A percentile compares a stretch with the other conserved stretches of the same genome.
Evolutionary conservation across 92 coral and sea anemone species (phyloP).

Genomic region (Paramuricea clavata): DNA sequence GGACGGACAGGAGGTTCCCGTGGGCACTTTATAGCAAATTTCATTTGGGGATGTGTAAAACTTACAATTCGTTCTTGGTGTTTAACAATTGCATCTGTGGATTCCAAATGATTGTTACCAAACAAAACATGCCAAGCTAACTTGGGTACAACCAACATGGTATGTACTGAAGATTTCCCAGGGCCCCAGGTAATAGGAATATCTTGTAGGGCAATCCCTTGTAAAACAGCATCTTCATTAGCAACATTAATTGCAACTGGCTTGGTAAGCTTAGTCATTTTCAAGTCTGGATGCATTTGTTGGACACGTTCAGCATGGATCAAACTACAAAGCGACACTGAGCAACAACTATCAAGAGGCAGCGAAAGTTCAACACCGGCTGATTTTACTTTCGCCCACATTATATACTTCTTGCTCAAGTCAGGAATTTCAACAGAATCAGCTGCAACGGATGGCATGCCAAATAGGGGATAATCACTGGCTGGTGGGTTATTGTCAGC

Average conservation of each 20-base stretch:
- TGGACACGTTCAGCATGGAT: constrained; percentile 54
- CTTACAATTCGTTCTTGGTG: constrained; percentile 51
- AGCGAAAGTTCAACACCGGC: constrained; percentile 47
- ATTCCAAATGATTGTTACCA: constrained; percentile 55
- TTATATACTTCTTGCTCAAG: constrained; percentile 28
- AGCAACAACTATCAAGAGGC: constrained; percentile 57
- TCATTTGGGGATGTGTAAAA: constrained; percentile 52
- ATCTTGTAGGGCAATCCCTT: constrained; percentile 55
- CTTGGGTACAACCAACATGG: constrained; percentile 53
- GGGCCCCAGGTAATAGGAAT: constrained; percentile 58
- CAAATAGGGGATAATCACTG: constrained; percentile 23
- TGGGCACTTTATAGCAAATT: constrained; percentile 37
- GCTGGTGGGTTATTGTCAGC: constrained; percentile 14
- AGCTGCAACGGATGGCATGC: constrained; percentile 22
- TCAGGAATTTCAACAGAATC: constrained; percentile 17
- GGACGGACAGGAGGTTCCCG: constrained; percentile 20
- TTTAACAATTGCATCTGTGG: constrained; percentile 53
- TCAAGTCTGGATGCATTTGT: constrained; percentile 35
- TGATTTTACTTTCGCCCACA: constrained; percentile 54
- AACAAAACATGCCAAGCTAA: constrained; percentile 56
- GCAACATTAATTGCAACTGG: constrained; percentile 57
- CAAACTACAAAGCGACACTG: constrained; percentile 58
- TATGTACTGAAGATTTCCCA: constrained; percentile 36
- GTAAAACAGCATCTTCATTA: constrained; percentile 38
- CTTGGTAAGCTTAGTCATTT: constrained; percentile 35